Evolutionary conservation across 2,888 invertebrate species (phyloP), one percentile per base, ranked within the genome.

Genomic region (Didymodactylos carnosus): DNA sequence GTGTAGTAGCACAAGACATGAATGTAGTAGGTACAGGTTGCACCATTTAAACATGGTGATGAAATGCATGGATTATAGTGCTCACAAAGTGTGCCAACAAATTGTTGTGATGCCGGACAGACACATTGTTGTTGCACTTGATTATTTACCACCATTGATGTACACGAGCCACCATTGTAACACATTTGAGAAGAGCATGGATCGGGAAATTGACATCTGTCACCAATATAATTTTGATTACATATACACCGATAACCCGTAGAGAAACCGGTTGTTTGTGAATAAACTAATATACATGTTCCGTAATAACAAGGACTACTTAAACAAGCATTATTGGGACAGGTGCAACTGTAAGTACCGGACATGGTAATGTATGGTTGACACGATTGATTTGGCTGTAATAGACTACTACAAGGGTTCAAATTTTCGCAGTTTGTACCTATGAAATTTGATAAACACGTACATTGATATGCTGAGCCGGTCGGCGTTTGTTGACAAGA

Each of bases 161-260:
- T 41, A 43, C 74, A 74, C 23, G 62, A 41, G 39, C 62, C 74
- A 39, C 71, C 74, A 39, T 74, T 74, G n/a, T 41, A 62, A 62
- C 71, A 74, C 27, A 4, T n/a, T 5, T 7, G 29, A 10, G 11
- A 14, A 62, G 3, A 2, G 35, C 62, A 62, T n/a, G 62, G 62
- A 35, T 35, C 10, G 3, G 35, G 29, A n/a, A 69, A 53, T 83
- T 95, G 94, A 79, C 95, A 95, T 72, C 92, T 86, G 0, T 90
- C 90, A 0, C 94, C 95, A 0, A 80, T 80, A 76, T 78, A 83
- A 3, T 82, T 82, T 8, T 80, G 78, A 3, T 77, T 79, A 75
- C 83, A 83, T 4, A 75, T 41, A 76, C 83, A 95, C 19, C 6
- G 16, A 62, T 62, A 62, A n/a, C n/a, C n/a, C n/a, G n/a, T n/a